phyloP scores from a whole-genome alignment of 2,888 invertebrate genomes.

The Athetis lepigone region DNA sequence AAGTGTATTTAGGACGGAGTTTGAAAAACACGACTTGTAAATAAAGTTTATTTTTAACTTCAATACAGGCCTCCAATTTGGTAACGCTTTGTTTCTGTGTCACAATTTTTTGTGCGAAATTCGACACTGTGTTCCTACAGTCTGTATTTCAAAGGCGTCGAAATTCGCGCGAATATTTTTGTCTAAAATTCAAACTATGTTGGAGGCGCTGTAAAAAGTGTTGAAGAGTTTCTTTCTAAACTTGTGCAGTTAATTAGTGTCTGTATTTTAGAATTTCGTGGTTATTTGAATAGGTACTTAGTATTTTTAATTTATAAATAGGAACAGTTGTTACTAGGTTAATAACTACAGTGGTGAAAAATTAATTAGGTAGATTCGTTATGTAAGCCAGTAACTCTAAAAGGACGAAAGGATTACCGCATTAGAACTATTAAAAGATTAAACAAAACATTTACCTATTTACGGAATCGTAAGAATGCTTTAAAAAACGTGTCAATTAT shows the following conservation, averaged over 20 bases:
- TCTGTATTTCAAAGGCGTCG: constrained; percentile 20
- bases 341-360: too few relatives aligned
- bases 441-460: too few relatives aligned
- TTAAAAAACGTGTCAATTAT: too few relatives aligned
- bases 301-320: too few relatives aligned
- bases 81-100: constrained; percentile 32
- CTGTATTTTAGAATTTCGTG: background rate
- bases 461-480: too few relatives aligned
- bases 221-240: background rate
- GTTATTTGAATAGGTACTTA: too few relatives aligned
- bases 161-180: constrained; percentile 22
- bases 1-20: constrained; percentile 1
- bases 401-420: too few relatives aligned
- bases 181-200: constrained; percentile 14
- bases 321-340: too few relatives aligned
- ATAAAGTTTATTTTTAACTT: constrained; percentile 15
- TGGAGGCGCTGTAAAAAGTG: constrained; percentile 15
- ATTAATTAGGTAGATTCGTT: too few relatives aligned
- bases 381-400: too few relatives aligned
- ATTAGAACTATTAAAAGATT: too few relatives aligned
- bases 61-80: constrained; percentile 22
- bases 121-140: constrained; percentile 21
- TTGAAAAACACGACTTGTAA: background rate
- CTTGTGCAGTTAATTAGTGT: constrained; percentile 25
- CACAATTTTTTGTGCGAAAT: constrained; percentile 29